Conservation (phyloP, 2,888 invertebrate species). For the Caenorhabditis becei region DNA sequence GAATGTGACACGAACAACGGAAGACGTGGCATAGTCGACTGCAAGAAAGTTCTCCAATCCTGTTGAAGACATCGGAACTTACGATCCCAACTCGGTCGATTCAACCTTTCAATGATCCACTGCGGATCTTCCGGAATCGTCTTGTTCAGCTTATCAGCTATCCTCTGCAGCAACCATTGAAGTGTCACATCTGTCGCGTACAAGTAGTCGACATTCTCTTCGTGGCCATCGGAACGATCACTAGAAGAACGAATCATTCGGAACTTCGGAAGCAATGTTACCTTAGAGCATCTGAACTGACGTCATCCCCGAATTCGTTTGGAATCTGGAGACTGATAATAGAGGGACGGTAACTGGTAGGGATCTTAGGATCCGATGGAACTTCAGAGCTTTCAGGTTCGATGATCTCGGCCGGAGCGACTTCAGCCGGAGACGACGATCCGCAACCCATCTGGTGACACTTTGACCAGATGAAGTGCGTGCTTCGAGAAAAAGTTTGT, state of each 20-base stretch:
- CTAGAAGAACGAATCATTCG: neutral
- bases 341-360: conserved; percentile 61
- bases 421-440: conserved; percentile 54
- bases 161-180: conserved; percentile 75
- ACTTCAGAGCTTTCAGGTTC: conserved; percentile 64
- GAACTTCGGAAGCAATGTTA: neutral
- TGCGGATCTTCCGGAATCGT: conserved; percentile 74
- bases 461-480: neutral
- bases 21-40: conserved; percentile 74
- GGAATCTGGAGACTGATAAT: conserved; percentile 70
- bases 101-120: conserved; percentile 78
- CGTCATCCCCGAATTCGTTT: conserved; percentile 62
- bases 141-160: conserved; percentile 70
- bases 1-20: conserved; percentile 76
- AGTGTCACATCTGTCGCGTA: conserved; percentile 76
- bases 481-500: neutral
- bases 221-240: conserved; percentile 53
- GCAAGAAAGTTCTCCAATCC: conserved; percentile 1
- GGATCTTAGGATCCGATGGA: conserved; percentile 58
- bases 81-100: conserved; percentile 69
- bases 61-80: neutral
- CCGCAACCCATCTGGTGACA: conserved; percentile 53
- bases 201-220: conserved; percentile 63
- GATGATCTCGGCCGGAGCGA: conserved; percentile 52
- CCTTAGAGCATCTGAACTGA: conserved; percentile 69